These are phyloP conservation scores for Dromius quadrimaculatus DNA, from an alignment of 2,888 invertebrate genomes.

Conservation along the genomic window DNA sequence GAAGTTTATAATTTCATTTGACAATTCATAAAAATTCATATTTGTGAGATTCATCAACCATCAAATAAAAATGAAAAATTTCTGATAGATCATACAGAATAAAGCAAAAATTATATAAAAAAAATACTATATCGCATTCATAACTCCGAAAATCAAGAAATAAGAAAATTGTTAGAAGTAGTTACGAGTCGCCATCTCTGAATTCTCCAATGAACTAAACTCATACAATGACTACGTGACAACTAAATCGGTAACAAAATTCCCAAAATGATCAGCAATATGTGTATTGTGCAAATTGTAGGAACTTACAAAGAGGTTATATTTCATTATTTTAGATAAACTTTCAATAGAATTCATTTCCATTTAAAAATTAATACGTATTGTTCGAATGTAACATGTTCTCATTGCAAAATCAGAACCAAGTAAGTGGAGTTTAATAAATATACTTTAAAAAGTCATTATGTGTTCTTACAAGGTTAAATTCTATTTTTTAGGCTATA, in stretches of 20 bases:
- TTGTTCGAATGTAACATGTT: slow-evolving; percentile 62
- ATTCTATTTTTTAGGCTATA: slow-evolving; percentile 60
- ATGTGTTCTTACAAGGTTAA: slow-evolving; percentile 34
- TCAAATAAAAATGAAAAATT: too few relatives aligned
- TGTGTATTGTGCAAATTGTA: slow-evolving; percentile 45
- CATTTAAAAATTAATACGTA: slow-evolving; percentile 31
- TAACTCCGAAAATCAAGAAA: too few relatives aligned
- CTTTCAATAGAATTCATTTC: slow-evolving; percentile 17
- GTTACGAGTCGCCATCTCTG: slow-evolving; percentile 24
- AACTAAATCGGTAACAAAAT: slow-evolving; percentile 20
- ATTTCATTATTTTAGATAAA: slow-evolving; percentile 46
- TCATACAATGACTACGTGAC: slow-evolving; percentile 42
- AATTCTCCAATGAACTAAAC: neutral
- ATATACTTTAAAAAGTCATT: slow-evolving; percentile 28
- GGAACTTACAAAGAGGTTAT: slow-evolving; percentile 51
- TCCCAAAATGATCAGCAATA: slow-evolving; percentile 14
- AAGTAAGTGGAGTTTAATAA: slow-evolving; percentile 61
- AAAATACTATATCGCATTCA: too few relatives aligned
- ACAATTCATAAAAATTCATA: too few relatives aligned
- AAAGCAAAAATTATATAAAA: too few relatives aligned
- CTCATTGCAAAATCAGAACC: slow-evolving; percentile 68
- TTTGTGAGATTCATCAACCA: too few relatives aligned
- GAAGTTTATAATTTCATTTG: too few relatives aligned
- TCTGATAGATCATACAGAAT: too few relatives aligned
- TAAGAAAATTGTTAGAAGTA: too few relatives aligned